phyloP scores from a whole-genome alignment of 2,888 invertebrate species.

The Temnothorax ravouxi region DNA sequence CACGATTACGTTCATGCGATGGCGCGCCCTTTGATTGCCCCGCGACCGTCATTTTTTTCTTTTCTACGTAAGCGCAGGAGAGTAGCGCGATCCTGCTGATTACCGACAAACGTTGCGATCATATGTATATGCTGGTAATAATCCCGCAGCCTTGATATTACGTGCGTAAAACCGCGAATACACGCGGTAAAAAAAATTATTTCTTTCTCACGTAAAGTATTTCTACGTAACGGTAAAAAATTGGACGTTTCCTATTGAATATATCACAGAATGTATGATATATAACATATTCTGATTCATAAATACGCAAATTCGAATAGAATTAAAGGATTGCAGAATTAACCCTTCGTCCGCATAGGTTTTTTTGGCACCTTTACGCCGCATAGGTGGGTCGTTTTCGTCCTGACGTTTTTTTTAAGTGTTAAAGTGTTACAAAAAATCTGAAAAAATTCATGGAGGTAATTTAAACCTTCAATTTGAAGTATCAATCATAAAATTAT shows the following conservation, averaged over 20 bases:
- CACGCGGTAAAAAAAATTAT: conserved; percentile 17
- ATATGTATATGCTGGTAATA: conserved; percentile 20
- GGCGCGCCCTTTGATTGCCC: conserved; percentile 47
- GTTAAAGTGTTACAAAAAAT: no score
- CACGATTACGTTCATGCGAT: conserved; percentile 50
- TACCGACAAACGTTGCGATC: conserved; percentile 32
- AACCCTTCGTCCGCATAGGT: no score
- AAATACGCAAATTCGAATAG: background rate
- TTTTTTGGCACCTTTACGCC: no score
- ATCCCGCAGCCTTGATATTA: conserved; percentile 27
- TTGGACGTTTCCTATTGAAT: no score
- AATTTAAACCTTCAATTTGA: no score
- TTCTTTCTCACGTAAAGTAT: background rate
- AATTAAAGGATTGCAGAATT: background rate
- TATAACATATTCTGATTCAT: background rate
- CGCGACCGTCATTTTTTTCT: conserved; percentile 35
- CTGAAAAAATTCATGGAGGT: no score
- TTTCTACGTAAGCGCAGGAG: conserved; percentile 2
- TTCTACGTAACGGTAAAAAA: background rate
- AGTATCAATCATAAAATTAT: no score
- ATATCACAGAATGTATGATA: background rate
- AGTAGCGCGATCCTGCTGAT: conserved; percentile 42
- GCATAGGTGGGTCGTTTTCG: no score
- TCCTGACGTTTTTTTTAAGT: no score
- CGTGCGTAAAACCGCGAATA: conserved; percentile 1